Evolutionary conservation across 2,888 invertebrate species (phyloP).

Genomic region (Eulithis prunata): DNA sequence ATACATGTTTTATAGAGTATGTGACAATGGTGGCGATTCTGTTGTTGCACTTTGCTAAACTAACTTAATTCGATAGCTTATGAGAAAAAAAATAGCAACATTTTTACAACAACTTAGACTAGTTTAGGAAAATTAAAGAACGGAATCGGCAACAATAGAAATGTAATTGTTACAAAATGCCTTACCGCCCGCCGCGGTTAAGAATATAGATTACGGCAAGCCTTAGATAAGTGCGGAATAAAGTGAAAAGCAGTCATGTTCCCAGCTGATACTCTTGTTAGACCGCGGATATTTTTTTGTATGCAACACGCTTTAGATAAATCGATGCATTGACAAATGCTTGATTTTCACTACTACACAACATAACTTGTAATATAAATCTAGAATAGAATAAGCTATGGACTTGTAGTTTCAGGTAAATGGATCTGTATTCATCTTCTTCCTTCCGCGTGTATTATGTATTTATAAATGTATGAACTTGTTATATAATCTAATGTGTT

Average conservation of each 20-base stretch:
- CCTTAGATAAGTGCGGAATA: neutral
- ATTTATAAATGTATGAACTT: neutral
- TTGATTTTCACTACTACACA: neutral
- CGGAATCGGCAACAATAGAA: too few species aligned
- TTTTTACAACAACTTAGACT: too few species aligned
- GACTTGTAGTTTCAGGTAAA: constrained; percentile 3
- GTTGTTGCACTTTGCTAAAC: too few species aligned
- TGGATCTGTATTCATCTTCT: constrained; percentile 17
- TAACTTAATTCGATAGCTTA: too few species aligned
- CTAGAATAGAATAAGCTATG: neutral
- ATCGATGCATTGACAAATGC: neutral
- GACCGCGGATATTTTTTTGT: neutral
- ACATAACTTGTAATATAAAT: neutral
- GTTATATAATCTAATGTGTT: constrained; percentile 4
- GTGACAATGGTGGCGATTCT: neutral
- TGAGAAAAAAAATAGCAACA: too few species aligned
- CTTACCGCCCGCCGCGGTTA: neutral
- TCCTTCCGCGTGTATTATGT: constrained; percentile 3
- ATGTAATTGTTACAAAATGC: constrained; percentile 6
- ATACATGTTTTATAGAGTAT: constrained; percentile 2
- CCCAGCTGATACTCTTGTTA: neutral
- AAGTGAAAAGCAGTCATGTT: neutral
- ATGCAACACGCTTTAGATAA: neutral
- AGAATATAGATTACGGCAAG: constrained; percentile 3
- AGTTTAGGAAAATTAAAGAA: too few species aligned